A percentile compares a stretch with the other conserved stretches of the same genome.
Conservation (phyloP, 2,797 vertebrate genomes). For the Pangasius sanitwongsei region DNA sequence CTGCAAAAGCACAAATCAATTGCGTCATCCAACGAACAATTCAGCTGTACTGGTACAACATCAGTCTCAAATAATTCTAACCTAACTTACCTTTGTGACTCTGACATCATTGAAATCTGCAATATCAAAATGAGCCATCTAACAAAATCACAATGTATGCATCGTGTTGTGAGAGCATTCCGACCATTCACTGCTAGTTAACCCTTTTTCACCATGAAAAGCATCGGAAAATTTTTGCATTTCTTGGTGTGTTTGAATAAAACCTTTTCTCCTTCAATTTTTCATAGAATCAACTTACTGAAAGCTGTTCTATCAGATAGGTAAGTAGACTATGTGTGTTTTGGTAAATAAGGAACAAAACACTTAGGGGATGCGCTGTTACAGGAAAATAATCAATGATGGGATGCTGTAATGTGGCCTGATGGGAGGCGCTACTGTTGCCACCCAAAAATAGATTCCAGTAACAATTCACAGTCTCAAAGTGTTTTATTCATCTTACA, state of each 20-base stretch:
- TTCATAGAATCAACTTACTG: not conserved
- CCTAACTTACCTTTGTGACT: not conserved
- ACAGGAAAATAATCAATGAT: not conserved
- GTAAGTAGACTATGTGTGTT: not conserved
- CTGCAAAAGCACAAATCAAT: constrained; percentile 65
- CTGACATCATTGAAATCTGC: not conserved
- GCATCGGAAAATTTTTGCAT: not conserved
- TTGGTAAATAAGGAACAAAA: not conserved
- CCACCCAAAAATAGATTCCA: too few species aligned
- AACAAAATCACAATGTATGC: not conserved
- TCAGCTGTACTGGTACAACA: constrained; percentile 6
- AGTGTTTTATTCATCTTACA: too few species aligned
- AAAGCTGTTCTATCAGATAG: not conserved
- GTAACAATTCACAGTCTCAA: too few species aligned
- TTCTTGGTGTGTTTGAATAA: not conserved
- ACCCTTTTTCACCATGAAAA: not conserved
- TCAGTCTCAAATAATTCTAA: constrained; percentile 6
- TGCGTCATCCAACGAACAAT: constrained; percentile 12
- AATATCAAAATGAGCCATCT: not conserved
- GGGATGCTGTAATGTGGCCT: not conserved
- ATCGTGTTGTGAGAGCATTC: not conserved
- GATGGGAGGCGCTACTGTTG: not conserved
- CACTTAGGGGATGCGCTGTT: not conserved
- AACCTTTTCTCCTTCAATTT: too few species aligned
- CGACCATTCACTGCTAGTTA: not conserved